Conservation (phyloP, 2,797 vertebrate genomes). For the Bovichtus diacanthus region DNA sequence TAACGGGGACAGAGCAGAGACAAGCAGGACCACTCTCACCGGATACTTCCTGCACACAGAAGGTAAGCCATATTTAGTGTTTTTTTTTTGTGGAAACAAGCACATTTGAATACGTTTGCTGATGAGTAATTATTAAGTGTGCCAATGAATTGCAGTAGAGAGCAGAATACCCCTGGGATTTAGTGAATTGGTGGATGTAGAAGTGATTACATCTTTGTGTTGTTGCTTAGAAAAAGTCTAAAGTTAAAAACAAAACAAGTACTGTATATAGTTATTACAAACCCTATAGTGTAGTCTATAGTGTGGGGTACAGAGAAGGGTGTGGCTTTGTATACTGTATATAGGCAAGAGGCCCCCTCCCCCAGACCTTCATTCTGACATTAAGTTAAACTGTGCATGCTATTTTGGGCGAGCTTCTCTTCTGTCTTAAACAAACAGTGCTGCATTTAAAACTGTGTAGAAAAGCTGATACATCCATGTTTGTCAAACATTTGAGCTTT, state of each 20-base stretch:
- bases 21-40: constrained; percentile 18
- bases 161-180: not conserved
- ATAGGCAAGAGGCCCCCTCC: constrained; percentile 9
- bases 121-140: constrained; percentile 28
- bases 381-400: constrained; percentile 46
- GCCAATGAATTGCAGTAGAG: constrained; percentile 1
- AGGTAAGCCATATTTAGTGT: constrained; percentile 31
- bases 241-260: not conserved
- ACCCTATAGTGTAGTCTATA: not conserved
- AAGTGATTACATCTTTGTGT: not conserved
- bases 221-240: not conserved
- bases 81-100: not conserved
- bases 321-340: constrained; percentile 49
- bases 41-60: constrained; percentile 5
- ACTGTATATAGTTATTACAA: not conserved
- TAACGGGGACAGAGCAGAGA: constrained; percentile 21
- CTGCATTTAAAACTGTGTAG: constrained; percentile 4
- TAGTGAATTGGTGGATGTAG: not conserved
- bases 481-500: not conserved
- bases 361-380: constrained; percentile 56
- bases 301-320: constrained; percentile 50
- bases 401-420: constrained; percentile 71
- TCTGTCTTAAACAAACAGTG: constrained; percentile 50
- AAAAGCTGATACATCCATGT: not conserved
- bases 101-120: constrained; percentile 19